These are phyloP conservation scores for Heliconius erato DNA, from an alignment of 2,888 invertebrate genomes.

Conservation along the genomic window DNA sequence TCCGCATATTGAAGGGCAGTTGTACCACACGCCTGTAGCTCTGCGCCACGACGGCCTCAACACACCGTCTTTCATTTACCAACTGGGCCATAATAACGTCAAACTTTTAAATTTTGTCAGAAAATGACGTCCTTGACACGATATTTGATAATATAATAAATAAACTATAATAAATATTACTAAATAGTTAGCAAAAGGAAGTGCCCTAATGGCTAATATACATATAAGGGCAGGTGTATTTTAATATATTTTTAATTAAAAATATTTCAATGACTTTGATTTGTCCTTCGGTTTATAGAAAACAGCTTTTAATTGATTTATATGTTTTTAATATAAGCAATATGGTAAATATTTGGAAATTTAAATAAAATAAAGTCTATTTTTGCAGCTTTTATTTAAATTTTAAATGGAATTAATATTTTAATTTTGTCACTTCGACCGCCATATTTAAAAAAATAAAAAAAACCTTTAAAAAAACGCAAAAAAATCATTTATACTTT, in stretches of 20 bases:
- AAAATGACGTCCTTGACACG: background rate
- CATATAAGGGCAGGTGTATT: conserved; percentile 15
- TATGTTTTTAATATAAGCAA: background rate
- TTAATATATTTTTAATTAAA: background rate
- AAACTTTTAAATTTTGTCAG: background rate
- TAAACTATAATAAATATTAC: background rate
- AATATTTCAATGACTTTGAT: conserved; percentile 5
- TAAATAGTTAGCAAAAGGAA: background rate
- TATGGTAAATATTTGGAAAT: background rate
- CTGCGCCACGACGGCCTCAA: too few species aligned
- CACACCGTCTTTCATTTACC: too few species aligned
- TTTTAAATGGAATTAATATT: too few species aligned
- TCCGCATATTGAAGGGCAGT: too few species aligned
- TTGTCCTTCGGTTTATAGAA: conserved; percentile 27
- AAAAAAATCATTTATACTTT: too few species aligned
- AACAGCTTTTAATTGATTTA: background rate
- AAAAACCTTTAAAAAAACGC: too few species aligned
- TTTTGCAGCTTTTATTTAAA: background rate
- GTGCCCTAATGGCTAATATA: background rate
- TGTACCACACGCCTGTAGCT: too few species aligned
- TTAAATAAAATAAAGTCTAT: background rate
- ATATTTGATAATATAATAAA: background rate
- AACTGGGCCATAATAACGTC: background rate
- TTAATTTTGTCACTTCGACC: too few species aligned
- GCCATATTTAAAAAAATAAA: too few species aligned